phyloP scores from a whole-genome alignment of 1,140 invertebrate genomes.

The Latrodectus geometricus region DNA sequence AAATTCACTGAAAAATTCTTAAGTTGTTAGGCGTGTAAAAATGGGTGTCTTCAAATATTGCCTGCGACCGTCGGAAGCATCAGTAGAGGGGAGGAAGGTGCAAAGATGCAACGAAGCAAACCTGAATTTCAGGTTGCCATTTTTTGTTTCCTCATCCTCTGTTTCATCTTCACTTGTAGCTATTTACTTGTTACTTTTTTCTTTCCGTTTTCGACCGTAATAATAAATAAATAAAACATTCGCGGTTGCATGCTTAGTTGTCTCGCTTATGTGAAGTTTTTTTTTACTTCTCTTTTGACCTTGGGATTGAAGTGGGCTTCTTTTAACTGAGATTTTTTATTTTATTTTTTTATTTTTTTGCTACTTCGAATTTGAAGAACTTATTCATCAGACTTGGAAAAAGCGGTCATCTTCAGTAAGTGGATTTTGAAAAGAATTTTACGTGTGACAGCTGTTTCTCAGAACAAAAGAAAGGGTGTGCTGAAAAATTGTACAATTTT shows the following conservation, averaged over 20 bases:
- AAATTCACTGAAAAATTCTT: neutral
- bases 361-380: too few relatives aligned
- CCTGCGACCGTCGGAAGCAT: neutral
- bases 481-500: too few relatives aligned
- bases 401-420: too few relatives aligned
- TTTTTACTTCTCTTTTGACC: too few relatives aligned
- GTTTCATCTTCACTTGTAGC: neutral
- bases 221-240: neutral
- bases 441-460: too few relatives aligned
- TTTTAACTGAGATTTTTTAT: too few relatives aligned
- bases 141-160: neutral
- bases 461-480: too few relatives aligned
- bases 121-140: conserved; percentile 11
- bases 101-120: conserved; percentile 5
- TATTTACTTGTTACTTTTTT: conserved; percentile 1
- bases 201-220: neutral
- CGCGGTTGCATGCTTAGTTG: neutral
- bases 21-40: neutral
- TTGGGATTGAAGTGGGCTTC: too few relatives aligned
- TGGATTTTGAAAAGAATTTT: too few relatives aligned
- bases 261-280: neutral
- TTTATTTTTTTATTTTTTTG: too few relatives aligned
- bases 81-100: neutral
- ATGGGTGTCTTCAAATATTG: neutral
- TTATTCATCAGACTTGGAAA: too few relatives aligned